Evolutionary conservation across 2,113 vertebrate species (phyloP).

Genomic region (Rhegmatorhina hoffmannsi): DNA sequence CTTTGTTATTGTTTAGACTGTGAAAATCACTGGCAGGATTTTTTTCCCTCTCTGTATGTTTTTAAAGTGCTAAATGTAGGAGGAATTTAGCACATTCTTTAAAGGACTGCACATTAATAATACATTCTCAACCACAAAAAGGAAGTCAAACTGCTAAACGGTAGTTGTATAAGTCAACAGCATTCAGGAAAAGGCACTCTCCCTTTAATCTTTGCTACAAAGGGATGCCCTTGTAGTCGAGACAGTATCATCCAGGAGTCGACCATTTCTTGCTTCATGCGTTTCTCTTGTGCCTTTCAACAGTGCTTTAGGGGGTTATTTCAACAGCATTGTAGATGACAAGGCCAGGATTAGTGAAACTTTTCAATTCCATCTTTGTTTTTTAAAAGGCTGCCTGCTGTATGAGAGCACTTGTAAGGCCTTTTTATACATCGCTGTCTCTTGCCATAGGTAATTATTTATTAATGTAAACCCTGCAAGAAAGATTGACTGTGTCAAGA

Average conservation of each 20-base stretch:
- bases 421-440: slow-evolving; percentile 41
- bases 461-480: slow-evolving; percentile 51
- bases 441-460: slow-evolving; percentile 52
- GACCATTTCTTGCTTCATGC: not conserved
- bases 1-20: slow-evolving; percentile 74
- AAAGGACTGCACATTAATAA: slow-evolving; percentile 71
- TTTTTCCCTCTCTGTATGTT: slow-evolving; percentile 25
- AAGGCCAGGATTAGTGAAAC: not conserved
- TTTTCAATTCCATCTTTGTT: slow-evolving; percentile 33
- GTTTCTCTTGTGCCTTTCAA: slow-evolving; percentile 33
- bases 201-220: slow-evolving; percentile 60
- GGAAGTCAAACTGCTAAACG: slow-evolving; percentile 56
- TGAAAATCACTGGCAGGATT: slow-evolving; percentile 38
- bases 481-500: slow-evolving; percentile 47
- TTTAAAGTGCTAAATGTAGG: slow-evolving; percentile 65
- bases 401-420: not conserved
- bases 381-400: slow-evolving; percentile 48
- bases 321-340: slow-evolving; percentile 15
- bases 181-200: slow-evolving; percentile 40
- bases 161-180: slow-evolving; percentile 41
- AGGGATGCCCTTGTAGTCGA: slow-evolving; percentile 2
- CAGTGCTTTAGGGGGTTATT: slow-evolving; percentile 31
- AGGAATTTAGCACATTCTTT: slow-evolving; percentile 60
- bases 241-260: slow-evolving; percentile 10
- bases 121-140: slow-evolving; percentile 66